Evolutionary conservation across 1,140 invertebrate genomes (phyloP).

Genomic region (Papilio helenus): DNA sequence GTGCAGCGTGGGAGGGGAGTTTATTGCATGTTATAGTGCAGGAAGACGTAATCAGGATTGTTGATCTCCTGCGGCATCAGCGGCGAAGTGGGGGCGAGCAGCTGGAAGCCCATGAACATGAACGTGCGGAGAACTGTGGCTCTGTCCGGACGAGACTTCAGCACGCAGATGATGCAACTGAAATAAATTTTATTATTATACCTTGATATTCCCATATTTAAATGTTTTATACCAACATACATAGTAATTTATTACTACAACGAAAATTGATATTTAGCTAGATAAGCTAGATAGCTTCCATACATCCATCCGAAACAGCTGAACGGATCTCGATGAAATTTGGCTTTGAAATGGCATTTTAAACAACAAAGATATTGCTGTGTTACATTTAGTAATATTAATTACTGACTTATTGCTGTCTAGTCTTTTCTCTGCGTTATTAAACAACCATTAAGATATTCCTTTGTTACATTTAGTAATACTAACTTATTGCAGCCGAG

Average conservation of each 20-base stretch:
- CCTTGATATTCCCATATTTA: not conserved
- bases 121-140: conserved; percentile 95
- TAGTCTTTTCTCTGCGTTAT: too few species aligned
- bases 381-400: too few species aligned
- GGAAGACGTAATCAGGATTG: conserved; percentile 88
- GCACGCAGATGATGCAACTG: conserved; percentile 88
- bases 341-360: too few species aligned
- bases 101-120: conserved; percentile 97
- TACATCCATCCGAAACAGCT: too few species aligned
- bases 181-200: conserved; percentile 36
- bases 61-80: conserved; percentile 86
- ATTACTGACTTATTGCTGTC: too few species aligned
- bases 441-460: too few species aligned
- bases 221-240: too few species aligned
- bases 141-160: conserved; percentile 92
- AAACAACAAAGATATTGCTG: too few species aligned
- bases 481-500: conserved; percentile 87
- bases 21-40: conserved; percentile 91
- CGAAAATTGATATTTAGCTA: too few species aligned
- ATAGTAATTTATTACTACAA: too few species aligned
- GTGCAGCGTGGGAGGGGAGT: not conserved
- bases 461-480: conserved; percentile 32
- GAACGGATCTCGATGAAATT: too few species aligned
- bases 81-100: conserved; percentile 92
- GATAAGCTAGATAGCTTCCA: too few species aligned